Base-by-base conservation (phyloP, 2,113 vertebrate species). In the Tympanuchus pallidicinctus region DNA sequence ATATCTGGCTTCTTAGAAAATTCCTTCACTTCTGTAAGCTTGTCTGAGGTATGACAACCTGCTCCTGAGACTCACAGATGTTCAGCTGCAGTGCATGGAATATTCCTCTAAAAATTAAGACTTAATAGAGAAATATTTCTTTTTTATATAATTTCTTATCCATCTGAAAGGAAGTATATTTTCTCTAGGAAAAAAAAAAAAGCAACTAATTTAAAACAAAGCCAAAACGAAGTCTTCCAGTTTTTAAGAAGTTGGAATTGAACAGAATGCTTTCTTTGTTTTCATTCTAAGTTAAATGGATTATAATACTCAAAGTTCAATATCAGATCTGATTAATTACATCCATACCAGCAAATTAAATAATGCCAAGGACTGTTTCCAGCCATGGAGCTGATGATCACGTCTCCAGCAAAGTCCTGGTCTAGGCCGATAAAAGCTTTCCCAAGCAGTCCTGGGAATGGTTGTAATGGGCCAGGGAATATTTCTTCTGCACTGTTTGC, bases 1-100 rank as follows among this genome's bases (percentile, higher is more conserved):
- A 43, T 90, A 78, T 54, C 88, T 75, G 57, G 32, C 73, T 93
- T 91, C 76, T 86, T 86, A 72, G 70, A 91, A 95, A 91, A 95
- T 78, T 74, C 74, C 59, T 90, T 94, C 65, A 63, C 30, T 96
- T 95, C 76, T 78, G 40, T 82, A 25, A 59, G 22, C 57, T 70
- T 84, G n/a, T 78, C 76, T 90, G 76, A 91, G 79, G 4, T 65
- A 77, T 88, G 76, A 89, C 34, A 91, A 69, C 63, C 77, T 84
- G 61, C 66, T 92, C 86, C 82, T 32, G 66, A 92, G 59, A 48
- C 21, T 90, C 6, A 1, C 43, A 84, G 77, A 82, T 82, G 61
- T 79, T 73, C 77, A 84, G 27, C 24, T 57, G 27, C 32, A 69
- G 48, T 71, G 36, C 38, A 34, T 73, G 30, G 90, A 66, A 93